Percentiles rank a stretch among this genome's conserved stretches.
phyloP scores from a whole-genome alignment of 1,140 invertebrate species.

The Macrotrachela quadricornifera region DNA sequence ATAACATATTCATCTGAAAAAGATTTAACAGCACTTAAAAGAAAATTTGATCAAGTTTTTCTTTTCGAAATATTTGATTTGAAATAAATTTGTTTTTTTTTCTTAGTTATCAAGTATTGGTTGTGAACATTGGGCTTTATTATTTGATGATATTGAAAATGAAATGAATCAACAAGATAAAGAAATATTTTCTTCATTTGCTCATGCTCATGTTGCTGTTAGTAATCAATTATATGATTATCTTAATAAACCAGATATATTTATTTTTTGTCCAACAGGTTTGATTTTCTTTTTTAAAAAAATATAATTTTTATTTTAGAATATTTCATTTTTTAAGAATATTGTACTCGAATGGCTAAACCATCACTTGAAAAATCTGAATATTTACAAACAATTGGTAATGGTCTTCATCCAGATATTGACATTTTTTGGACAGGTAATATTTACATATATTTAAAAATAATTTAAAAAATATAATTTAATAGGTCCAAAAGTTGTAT shows the following conservation, averaged over 20 bases:
- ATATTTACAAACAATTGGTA: conserved; percentile 80
- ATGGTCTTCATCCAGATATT: conserved; percentile 71
- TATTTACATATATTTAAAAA: too few species aligned
- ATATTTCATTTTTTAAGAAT: conserved; percentile 39
- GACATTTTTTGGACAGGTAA: conserved; percentile 84
- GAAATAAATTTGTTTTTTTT: too few species aligned
- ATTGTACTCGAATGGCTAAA: conserved; percentile 71
- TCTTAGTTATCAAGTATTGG: conserved; percentile 34
- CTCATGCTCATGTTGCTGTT: conserved; percentile 83
- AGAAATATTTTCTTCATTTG: conserved; percentile 88
- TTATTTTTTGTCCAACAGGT: conserved; percentile 75
- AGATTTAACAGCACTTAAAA: conserved; percentile 60
- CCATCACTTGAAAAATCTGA: conserved; percentile 52
- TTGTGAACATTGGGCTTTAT: conserved; percentile 73
- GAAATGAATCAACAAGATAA: conserved; percentile 89
- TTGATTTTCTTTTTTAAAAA: too few species aligned
- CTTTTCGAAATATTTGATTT: too few species aligned
- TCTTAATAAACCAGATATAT: conserved; percentile 57
- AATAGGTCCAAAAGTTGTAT: conserved; percentile 68
- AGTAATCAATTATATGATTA: conserved; percentile 89
- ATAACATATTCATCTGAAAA: conserved; percentile 85
- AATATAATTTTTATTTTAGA: too few species aligned
- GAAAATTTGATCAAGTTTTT: conserved; percentile 71
- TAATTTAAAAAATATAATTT: too few species aligned
- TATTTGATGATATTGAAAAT: conserved; percentile 95